Percentiles rank a stretch among this genome's conserved stretches.
phyloP scores from a whole-genome alignment of 2,888 invertebrate species.

The Eristalis arbustorum region DNA sequence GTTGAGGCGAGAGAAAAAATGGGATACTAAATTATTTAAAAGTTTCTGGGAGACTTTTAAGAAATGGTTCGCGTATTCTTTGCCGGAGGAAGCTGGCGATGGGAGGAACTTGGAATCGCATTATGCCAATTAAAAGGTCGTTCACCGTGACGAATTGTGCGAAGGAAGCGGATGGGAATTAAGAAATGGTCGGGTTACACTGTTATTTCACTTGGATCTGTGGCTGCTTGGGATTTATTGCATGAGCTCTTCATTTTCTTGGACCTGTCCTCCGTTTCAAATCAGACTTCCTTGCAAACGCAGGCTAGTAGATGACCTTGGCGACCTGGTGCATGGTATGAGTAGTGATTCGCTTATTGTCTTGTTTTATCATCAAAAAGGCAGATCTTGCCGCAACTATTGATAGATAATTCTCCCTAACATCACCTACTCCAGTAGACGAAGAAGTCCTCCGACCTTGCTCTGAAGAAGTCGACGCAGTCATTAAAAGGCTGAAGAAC shows the following conservation, averaged over 20 bases:
- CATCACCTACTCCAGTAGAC: too few relatives aligned
- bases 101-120: neutral
- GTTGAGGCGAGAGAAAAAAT: neutral
- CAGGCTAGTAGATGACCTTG: too few relatives aligned
- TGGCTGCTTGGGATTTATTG: neutral
- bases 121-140: conserved; percentile 10
- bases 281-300: neutral
- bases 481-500: too few relatives aligned
- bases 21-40: conserved; percentile 41
- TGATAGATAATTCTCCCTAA: too few relatives aligned
- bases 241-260: neutral
- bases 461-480: too few relatives aligned
- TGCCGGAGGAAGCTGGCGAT: conserved; percentile 25
- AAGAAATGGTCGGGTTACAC: neutral
- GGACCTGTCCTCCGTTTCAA: neutral
- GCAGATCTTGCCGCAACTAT: too few relatives aligned
- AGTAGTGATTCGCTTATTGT: too few relatives aligned
- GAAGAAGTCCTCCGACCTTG: too few relatives aligned
- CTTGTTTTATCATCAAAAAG: too few relatives aligned
- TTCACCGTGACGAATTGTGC: neutral
- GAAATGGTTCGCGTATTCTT: conserved; percentile 18
- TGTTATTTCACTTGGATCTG: neutral
- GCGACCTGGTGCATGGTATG: too few relatives aligned
- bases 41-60: conserved; percentile 13
- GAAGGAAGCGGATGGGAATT: neutral